These are phyloP conservation scores for Linepithema humile DNA, from an alignment of 1,140 invertebrate genomes.

Conservation along the genomic window DNA sequence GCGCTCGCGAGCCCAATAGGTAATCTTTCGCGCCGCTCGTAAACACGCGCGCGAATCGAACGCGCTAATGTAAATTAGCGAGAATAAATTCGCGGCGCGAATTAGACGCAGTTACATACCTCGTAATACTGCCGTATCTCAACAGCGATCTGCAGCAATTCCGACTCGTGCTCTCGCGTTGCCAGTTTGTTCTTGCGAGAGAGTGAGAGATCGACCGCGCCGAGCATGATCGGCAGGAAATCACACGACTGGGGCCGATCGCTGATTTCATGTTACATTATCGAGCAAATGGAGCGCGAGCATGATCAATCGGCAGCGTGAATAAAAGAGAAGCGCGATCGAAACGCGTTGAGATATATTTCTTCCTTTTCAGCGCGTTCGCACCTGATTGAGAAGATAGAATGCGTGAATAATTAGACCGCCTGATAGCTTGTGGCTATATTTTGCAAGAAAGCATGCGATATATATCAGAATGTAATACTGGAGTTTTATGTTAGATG, in stretches of 20 bases:
- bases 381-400: not conserved
- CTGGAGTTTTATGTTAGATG: not conserved
- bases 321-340: slow-evolving; percentile 25
- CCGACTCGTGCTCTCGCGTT: too few relatives aligned
- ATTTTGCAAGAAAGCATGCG: not conserved
- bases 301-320: not conserved
- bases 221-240: slow-evolving; percentile 51
- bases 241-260: not conserved
- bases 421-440: not conserved
- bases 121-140: slow-evolving; percentile 55
- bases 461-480: not conserved
- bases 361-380: not conserved
- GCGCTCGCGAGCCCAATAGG: slow-evolving; percentile 3
- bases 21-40: slow-evolving; percentile 42
- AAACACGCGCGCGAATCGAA: slow-evolving; percentile 32
- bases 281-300: slow-evolving; percentile 30
- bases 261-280: slow-evolving; percentile 50
- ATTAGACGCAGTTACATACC: slow-evolving; percentile 66
- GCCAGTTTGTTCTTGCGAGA: not conserved
- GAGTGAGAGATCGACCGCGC: not conserved
- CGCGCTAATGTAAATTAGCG: slow-evolving; percentile 65
- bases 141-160: slow-evolving; percentile 13
- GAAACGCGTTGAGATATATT: not conserved
- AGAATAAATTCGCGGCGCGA: slow-evolving; percentile 46
- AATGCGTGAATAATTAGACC: not conserved